phyloP scores from a whole-genome alignment of 2,113 vertebrate species.

The Hemibates koningsi region DNA sequence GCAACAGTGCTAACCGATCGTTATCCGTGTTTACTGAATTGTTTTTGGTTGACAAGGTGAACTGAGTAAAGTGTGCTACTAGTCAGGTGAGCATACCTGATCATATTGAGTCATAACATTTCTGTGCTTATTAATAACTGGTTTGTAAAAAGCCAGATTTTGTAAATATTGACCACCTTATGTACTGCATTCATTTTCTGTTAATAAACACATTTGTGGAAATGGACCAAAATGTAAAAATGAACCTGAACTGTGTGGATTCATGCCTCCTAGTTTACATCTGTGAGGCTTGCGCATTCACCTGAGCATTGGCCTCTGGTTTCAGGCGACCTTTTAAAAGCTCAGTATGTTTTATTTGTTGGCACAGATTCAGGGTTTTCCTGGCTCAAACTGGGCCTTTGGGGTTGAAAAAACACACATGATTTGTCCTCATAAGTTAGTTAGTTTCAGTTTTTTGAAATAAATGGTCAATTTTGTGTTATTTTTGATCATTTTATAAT shows the following conservation, averaged over 20 bases:
- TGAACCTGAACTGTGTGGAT: background rate
- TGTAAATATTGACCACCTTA: background rate
- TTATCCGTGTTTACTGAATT: background rate
- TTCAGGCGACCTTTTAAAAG: background rate
- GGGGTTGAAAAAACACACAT: background rate
- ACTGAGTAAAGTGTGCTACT: background rate
- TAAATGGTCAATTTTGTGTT: background rate
- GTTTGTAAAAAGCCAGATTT: background rate
- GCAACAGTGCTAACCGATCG: background rate
- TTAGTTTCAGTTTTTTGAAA: background rate
- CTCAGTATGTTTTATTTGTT: background rate
- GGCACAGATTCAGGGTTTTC: background rate
- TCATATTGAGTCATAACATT: background rate
- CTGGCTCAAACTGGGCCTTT: background rate
- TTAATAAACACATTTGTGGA: background rate
- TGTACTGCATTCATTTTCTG: background rate
- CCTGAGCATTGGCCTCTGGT: background rate
- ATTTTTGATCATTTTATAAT: background rate
- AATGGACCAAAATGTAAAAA: background rate
- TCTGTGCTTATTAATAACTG: background rate
- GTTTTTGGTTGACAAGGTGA: background rate
- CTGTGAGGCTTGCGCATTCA: background rate
- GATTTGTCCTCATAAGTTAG: background rate
- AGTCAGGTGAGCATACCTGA: background rate
- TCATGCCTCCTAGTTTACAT: background rate